A percentile compares a stretch with the other conserved stretches of the same genome.
These are phyloP conservation scores for Andrena praecox DNA, from an alignment of 2,888 invertebrate species.

Conservation along the genomic window DNA sequence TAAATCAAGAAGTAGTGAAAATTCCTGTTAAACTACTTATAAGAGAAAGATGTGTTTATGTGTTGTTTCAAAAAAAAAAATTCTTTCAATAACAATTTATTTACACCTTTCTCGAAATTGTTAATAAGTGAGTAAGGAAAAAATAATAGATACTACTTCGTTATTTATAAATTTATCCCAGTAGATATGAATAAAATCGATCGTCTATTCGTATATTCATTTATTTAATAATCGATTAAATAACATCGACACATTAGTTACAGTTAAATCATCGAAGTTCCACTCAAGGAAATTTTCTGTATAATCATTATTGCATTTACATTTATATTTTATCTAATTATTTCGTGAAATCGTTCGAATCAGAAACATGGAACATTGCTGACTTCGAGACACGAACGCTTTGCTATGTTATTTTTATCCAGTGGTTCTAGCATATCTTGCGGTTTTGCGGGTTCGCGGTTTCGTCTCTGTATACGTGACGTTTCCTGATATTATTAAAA, in stretches of 20 bases:
- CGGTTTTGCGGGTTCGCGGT: constrained; percentile 64
- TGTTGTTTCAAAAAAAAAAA: no score
- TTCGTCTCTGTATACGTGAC: background rate
- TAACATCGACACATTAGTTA: background rate
- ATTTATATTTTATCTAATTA: background rate
- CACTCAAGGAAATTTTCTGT: background rate
- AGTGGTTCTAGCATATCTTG: constrained; percentile 52
- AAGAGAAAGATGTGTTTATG: no score
- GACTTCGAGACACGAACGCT: background rate
- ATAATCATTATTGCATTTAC: background rate
- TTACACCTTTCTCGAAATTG: no score
- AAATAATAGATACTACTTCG: no score
- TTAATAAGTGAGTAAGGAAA: no score
- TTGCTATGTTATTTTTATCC: constrained; percentile 28
- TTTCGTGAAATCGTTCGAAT: background rate
- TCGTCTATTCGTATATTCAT: no score
- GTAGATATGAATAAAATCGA: no score
- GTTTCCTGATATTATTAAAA: constrained; percentile 12
- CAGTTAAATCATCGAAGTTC: no score
- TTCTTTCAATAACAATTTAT: no score
- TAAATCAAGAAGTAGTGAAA: background rate
- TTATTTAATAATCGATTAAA: background rate
- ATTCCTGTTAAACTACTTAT: no score
- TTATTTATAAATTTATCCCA: no score
- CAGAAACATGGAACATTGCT: background rate